Evolutionary conservation across 2,797 vertebrate species (phyloP), one percentile per base, ranked within the genome.

Genomic region (Crax fasciolata): DNA sequence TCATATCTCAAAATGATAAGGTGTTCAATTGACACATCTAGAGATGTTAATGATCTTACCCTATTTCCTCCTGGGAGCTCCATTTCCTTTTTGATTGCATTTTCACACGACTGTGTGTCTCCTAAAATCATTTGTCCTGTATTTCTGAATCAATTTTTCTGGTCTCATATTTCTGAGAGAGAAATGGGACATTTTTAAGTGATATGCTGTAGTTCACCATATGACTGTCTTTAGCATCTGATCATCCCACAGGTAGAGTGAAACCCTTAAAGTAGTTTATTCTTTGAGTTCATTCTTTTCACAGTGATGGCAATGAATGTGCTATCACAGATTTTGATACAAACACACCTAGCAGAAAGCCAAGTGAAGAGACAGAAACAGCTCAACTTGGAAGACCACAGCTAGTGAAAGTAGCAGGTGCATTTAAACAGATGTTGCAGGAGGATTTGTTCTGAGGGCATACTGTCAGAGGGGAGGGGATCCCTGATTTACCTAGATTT

Each of bases 171-270:
- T 79, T 44, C 14, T 58, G 27, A 78, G 38, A 35, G 30, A 76
- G 7, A 75, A 88, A 54, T 5, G 11, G 14, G 9, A 8, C 1
- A 0, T 76, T 54, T 46, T 68, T 24, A 55, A 73, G n/a, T 20
- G 25, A 1, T 0, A 6, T 57, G 27, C 49, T 68, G 32, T 3
- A 0, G 4, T 25, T 84, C 13, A 43, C n/a, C 3, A 0, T 21
- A 12, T 24, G n/a, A 46, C 55, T 70, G 39, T 21, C 39, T 49
- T 27, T 52, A 74, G 24, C 5, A 10, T 35, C 43, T n/a, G 32
- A 54, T 74, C n/a, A 6, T 39, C 51, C 27, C 18, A 14, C 46
- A 57, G 6, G 2, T 43, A 44, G 59, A 74, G 21, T 23, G 20
- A 89, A 44, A 57, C 6, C 20, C 77, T 73, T 61, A n/a, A 84